Base-by-base conservation (phyloP, 2,797 vertebrate species). In the Dendrocincla tyrannina region DNA sequence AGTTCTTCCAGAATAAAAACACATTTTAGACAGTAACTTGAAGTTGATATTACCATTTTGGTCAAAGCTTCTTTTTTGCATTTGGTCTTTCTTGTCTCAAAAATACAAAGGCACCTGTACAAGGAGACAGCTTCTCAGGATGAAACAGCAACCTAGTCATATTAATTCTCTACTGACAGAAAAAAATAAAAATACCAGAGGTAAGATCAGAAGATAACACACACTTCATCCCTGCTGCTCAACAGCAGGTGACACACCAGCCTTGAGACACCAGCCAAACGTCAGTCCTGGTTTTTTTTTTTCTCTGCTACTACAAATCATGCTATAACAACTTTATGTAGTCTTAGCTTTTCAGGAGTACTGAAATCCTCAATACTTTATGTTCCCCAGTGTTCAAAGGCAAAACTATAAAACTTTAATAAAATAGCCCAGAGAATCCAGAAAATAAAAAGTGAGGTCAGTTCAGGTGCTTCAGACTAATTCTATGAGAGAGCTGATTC, bases 101-200 rank as follows among this genome's bases (percentile, higher is more conserved):
- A 96, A 96, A 94, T 89, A 95, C 90, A 97, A 95, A 96, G 76
- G 73, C 84, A 97, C 88, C 88, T 95, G 91, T 87, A 86, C 70
- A 89, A 89, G 93, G 63, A 97, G 90, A 95, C 68, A 96, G 74
- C 95, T 96, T 95, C 91, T 95, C 62, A 91, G 92, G 91, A 93
- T 89, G 77, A 91, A 96, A 85, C 44, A 92, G 93, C 91, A 96
- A 93, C 28, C 94, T 95, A 91, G 85, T 76, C 80, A 74, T n/a
- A 83, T 55, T 83, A 92, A 49, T 37, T 87, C 6, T 50, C 69
- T 56, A 88, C 74, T 91, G 77, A 67, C 66, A 88, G 76, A 70
- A 87, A 59, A 67, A 53, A 59, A 32, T 47, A 35, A 28, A 67
- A 79, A 88, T 4, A 75, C 67, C 64, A 91, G 46, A 92, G 27